Evolutionary conservation across 1,140 invertebrate species (phyloP).

Genomic region (Meloidogyne exigua): DNA sequence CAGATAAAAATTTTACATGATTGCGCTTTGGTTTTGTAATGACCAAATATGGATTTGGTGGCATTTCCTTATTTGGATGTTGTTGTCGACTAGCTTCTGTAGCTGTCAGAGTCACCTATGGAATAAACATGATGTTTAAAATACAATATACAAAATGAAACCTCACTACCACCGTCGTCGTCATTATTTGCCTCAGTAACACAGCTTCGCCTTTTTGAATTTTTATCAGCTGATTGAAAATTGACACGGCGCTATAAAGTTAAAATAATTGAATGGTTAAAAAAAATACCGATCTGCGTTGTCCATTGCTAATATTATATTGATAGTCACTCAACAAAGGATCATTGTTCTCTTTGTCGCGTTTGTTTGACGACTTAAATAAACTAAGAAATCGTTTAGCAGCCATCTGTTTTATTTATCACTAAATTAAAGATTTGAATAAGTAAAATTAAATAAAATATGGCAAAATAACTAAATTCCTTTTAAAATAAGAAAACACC

Average conservation of each 20-base stretch:
- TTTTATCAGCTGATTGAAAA: not conserved
- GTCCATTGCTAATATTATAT: slow-evolving; percentile 64
- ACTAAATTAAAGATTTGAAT: too few species aligned
- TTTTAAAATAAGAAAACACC: too few species aligned
- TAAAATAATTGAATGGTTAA: not conserved
- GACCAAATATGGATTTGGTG: slow-evolving; percentile 14
- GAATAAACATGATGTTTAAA: not conserved
- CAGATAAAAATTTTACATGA: not conserved
- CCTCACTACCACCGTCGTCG: not conserved
- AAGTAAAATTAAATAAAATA: too few species aligned
- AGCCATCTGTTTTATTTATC: not conserved
- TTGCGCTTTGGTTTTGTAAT: slow-evolving; percentile 11
- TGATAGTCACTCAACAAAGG: not conserved
- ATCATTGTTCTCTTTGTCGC: not conserved
- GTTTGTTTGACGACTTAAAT: not conserved
- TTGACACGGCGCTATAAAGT: not conserved
- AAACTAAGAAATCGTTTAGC: slow-evolving; percentile 72
- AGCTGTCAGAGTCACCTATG: slow-evolving; percentile 11
- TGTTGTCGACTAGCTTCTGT: slow-evolving; percentile 1
- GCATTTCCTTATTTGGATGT: not conserved
- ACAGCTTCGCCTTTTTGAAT: not conserved
- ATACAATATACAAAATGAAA: not conserved
- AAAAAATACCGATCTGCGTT: not conserved
- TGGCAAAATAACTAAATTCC: too few species aligned
- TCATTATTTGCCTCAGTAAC: not conserved